phyloP scores from a whole-genome alignment of 2,888 invertebrate genomes.

The Ormyrus pomaceus region DNA sequence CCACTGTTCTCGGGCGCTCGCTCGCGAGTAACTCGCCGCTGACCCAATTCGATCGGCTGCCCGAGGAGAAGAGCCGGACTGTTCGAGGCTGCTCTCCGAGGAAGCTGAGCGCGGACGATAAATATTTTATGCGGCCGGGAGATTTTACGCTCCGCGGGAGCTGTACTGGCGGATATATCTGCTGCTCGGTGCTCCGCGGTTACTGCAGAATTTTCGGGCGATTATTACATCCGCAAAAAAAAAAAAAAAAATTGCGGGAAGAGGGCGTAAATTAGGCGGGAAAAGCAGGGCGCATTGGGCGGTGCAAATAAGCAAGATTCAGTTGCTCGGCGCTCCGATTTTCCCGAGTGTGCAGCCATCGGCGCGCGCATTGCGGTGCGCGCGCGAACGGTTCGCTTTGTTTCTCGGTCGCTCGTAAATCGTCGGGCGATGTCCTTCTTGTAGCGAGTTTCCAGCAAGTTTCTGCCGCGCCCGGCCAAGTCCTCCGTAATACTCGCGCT shows the following conservation, averaged over 20 bases:
- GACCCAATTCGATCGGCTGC: slow-evolving; percentile 49
- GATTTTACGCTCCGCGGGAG: background rate
- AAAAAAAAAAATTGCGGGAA: background rate
- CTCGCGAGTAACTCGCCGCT: slow-evolving; percentile 44
- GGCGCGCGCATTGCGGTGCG: background rate
- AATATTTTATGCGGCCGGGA: slow-evolving; percentile 1
- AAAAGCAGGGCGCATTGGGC: too few species aligned
- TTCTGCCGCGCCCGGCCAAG: slow-evolving; percentile 6
- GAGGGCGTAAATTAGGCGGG: too few species aligned
- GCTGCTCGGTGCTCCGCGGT: too few species aligned
- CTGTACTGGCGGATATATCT: too few species aligned
- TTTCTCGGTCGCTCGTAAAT: slow-evolving; percentile 48
- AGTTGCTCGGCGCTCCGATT: background rate
- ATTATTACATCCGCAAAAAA: too few species aligned
- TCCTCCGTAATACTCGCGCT: background rate
- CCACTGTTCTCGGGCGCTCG: slow-evolving; percentile 35
- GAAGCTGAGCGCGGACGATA: background rate
- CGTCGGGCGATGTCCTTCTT: slow-evolving; percentile 40
- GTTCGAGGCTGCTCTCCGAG: background rate
- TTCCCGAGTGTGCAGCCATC: background rate
- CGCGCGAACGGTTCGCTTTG: slow-evolving; percentile 19
- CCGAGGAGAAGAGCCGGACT: background rate
- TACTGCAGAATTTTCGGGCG: too few species aligned
- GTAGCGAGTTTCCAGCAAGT: slow-evolving; percentile 41
- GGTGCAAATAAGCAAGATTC: background rate